These are phyloP conservation scores for Globia sparganii DNA, from an alignment of 2,888 invertebrate species.

Conservation along the genomic window DNA sequence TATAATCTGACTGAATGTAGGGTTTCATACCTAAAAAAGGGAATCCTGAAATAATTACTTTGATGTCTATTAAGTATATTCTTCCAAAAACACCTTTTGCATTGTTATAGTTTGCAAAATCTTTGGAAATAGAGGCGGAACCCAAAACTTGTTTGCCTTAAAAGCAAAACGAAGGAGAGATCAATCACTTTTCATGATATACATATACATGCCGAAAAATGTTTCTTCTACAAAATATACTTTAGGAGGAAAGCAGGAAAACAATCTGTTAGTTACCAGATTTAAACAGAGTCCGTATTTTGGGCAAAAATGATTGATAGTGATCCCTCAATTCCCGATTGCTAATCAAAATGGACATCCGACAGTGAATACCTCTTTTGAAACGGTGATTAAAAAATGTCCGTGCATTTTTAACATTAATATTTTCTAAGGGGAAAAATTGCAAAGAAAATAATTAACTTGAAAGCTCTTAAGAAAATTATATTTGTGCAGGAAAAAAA, in stretches of 20 bases:
- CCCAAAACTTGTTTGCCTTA: conserved; percentile 8
- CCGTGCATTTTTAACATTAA: neutral
- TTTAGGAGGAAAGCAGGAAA: conserved; percentile 51
- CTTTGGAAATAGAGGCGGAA: neutral
- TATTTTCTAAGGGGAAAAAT: neutral
- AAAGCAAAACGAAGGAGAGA: conserved; percentile 9
- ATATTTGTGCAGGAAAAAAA: conserved; percentile 14
- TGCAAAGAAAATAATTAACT: conserved; percentile 27
- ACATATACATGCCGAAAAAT: conserved; percentile 19
- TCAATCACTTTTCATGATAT: conserved; percentile 36
- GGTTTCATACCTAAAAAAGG: neutral
- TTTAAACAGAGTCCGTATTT: conserved; percentile 44
- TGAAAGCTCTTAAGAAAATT: conserved; percentile 38
- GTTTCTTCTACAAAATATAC: conserved; percentile 6
- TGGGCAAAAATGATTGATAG: conserved; percentile 19
- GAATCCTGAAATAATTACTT: neutral
- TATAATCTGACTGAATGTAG: neutral
- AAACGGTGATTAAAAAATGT: neutral
- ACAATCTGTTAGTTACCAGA: conserved; percentile 68
- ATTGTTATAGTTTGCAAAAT: conserved; percentile 11
- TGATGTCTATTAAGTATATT: neutral
- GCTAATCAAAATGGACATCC: conserved; percentile 1
- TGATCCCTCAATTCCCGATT: neutral
- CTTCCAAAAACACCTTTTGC: neutral
- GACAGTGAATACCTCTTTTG: neutral